Evolutionary conservation across 2,113 vertebrate species (phyloP).

Genomic region (Canis aureus): DNA sequence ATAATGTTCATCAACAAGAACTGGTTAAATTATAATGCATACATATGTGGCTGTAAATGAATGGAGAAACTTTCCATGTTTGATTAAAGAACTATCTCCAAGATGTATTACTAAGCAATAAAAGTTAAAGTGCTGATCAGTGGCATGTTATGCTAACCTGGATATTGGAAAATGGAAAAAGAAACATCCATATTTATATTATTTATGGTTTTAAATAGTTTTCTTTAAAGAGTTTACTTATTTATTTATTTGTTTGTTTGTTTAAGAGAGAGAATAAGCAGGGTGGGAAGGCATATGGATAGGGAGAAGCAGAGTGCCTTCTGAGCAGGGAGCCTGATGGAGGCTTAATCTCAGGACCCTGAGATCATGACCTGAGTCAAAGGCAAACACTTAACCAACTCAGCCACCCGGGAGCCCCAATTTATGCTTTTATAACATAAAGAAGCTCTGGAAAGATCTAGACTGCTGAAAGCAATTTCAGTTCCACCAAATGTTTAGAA

Average conservation of each 20-base stretch:
- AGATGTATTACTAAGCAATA: neutral
- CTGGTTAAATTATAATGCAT: neutral
- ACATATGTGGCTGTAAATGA: neutral
- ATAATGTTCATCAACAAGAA: neutral
- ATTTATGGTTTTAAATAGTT: neutral
- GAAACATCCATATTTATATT: neutral
- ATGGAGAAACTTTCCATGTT: neutral
- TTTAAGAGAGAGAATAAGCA: neutral
- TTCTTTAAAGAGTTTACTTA: neutral
- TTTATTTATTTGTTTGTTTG: too few relatives aligned
- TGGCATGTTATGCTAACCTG: neutral
- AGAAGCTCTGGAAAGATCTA: neutral
- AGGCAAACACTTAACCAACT: neutral
- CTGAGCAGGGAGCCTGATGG: neutral
- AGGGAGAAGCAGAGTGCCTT: neutral
- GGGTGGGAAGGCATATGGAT: neutral
- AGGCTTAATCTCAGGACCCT: neutral
- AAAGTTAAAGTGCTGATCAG: neutral
- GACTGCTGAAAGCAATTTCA: neutral
- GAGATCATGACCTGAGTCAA: neutral
- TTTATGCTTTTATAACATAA: neutral
- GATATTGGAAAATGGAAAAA: neutral
- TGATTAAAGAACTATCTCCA: neutral
- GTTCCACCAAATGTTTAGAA: neutral
- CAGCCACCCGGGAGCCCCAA: neutral